phyloP scores from a whole-genome alignment of 2,797 vertebrate species.

The Distichodus sexfasciatus region DNA sequence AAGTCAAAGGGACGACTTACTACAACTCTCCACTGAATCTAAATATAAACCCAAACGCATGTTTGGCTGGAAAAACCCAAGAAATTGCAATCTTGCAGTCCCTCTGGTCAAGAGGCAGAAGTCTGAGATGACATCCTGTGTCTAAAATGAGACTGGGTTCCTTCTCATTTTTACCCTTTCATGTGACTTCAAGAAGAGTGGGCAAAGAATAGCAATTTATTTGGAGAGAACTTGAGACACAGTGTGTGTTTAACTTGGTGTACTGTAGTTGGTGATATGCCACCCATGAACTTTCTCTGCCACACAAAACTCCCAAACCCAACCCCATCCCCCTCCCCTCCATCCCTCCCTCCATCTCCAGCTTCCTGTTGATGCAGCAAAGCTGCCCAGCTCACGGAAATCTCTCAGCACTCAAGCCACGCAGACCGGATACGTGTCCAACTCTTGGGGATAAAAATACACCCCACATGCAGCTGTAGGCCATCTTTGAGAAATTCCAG shows the following conservation, averaged over 20 bases:
- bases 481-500: constrained; percentile 17
- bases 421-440: constrained; percentile 36
- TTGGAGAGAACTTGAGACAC: neutral
- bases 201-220: neutral
- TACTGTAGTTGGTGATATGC: neutral
- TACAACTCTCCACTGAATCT: neutral
- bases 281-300: constrained; percentile 11
- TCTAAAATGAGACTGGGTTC: neutral
- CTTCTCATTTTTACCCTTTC: constrained; percentile 2
- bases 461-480: constrained; percentile 22
- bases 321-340: too few relatives aligned
- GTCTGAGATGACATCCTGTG: constrained; percentile 17
- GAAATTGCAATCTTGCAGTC: constrained; percentile 1
- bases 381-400: constrained; percentile 36
- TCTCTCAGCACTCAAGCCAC: constrained; percentile 21
- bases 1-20: constrained; percentile 3
- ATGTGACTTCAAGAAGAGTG: neutral
- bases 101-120: constrained; percentile 34
- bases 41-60: constrained; percentile 26
- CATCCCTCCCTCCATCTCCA: constrained; percentile 27
- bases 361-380: constrained; percentile 48
- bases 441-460: constrained; percentile 42
- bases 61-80: neutral
- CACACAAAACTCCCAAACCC: too few relatives aligned
- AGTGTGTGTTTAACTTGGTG: neutral